These are phyloP conservation scores for Lampris incognitus DNA, from an alignment of 2,113 vertebrate genomes.

Conservation along the genomic window DNA sequence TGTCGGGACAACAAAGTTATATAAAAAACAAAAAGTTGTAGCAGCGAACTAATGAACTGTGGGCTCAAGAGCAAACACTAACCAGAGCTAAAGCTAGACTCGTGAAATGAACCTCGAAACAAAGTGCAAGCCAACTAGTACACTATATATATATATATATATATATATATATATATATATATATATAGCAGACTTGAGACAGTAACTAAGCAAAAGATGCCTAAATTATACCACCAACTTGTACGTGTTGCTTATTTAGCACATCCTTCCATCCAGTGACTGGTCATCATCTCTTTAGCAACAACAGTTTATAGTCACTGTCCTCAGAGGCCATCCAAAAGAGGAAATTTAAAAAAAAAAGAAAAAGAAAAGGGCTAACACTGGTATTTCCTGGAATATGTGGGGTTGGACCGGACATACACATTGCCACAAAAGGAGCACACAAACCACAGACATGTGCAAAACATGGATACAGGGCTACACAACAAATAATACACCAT, in stretches of 20 bases:
- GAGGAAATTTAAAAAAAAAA: not conserved
- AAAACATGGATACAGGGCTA: conserved; percentile 50
- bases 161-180: not conserved
- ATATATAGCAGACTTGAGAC: not conserved
- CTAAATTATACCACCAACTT: not conserved
- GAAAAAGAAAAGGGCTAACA: conserved; percentile 63
- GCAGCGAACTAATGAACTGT: conserved; percentile 11
- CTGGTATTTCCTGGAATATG: conserved; percentile 77
- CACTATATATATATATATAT: no score
- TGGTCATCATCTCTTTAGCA: conserved; percentile 22
- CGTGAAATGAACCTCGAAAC: not conserved
- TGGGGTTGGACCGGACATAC: conserved; percentile 65
- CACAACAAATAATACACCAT: conserved; percentile 53
- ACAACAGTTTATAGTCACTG: conserved; percentile 35
- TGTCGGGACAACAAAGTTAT: conserved; percentile 41
- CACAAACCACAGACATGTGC: conserved; percentile 65
- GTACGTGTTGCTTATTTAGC: conserved; percentile 5
- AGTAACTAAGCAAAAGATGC: not conserved
- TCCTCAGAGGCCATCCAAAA: conserved; percentile 41
- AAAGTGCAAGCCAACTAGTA: not conserved
- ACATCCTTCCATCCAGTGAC: conserved; percentile 31
- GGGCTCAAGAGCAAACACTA: not conserved
- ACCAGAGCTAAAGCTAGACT: not conserved
- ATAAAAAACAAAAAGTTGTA: conserved; percentile 1
- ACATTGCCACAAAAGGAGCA: conserved; percentile 50